Percentiles rank a stretch among this genome's conserved stretches.
Evolutionary conservation across 2,113 vertebrate species (phyloP).

Genomic region (Camelus bactrianus): DNA sequence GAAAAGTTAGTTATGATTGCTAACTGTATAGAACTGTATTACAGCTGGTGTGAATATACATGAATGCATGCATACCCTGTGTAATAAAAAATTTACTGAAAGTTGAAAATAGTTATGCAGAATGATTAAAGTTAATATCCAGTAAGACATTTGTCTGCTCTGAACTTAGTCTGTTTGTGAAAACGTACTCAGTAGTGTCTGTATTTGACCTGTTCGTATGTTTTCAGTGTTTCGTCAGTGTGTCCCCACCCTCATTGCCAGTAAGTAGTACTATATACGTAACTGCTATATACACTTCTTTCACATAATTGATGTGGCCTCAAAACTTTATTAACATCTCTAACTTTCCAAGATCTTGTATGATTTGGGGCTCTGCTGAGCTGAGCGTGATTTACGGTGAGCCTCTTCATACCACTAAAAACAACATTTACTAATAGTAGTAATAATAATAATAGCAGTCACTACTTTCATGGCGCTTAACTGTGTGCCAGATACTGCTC

Average conservation of each 20-base stretch:
- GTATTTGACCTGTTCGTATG: background rate
- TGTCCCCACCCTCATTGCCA: fast-evolving
- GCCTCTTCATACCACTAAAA: background rate
- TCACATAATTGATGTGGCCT: background rate
- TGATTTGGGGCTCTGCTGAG: background rate
- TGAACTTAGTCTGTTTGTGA: background rate
- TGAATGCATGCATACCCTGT: background rate
- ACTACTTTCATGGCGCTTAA: background rate
- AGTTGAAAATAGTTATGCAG: background rate
- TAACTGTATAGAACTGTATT: background rate
- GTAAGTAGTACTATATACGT: background rate
- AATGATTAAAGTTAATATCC: background rate
- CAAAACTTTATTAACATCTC: background rate
- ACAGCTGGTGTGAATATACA: background rate
- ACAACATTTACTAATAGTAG: background rate
- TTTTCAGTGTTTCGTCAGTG: background rate
- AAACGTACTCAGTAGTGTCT: background rate
- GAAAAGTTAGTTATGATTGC: slow-evolving; percentile 30
- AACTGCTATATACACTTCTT: background rate
- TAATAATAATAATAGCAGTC: background rate
- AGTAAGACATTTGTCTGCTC: background rate
- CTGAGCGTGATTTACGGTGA: background rate
- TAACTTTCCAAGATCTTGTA: background rate
- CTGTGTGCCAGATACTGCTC: background rate
- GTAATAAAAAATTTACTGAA: background rate